Base-by-base conservation (phyloP, 1,140 invertebrate genomes). In the Steinernema feltiae region DNA sequence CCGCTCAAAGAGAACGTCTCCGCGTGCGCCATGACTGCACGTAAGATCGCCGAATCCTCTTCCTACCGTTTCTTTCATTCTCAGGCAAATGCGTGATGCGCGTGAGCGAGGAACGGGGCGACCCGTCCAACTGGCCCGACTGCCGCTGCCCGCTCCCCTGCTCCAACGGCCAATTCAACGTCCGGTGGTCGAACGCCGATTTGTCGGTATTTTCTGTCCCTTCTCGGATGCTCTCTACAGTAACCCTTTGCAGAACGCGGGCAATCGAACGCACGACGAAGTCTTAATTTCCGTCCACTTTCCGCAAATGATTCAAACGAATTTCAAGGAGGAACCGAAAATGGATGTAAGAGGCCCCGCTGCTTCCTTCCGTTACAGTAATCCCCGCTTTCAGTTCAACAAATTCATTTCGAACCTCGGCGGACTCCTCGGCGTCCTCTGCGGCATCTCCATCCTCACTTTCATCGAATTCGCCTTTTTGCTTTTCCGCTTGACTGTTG, bases 141-240 rank as follows among this genome's bases (percentile, higher is more conserved):
- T 78, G 77, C 31, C 27, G 18, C 35, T 78, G 76, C 29, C 76
- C 76, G 1, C 48, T 78, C 15, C 74, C 76, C 0, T 78, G 76
- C 27, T 77, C 76, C 17, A 71, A 77, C 24, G 24, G 12, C 12
- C 53, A 63, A 27, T 63, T n/a, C 24, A n/a, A 7, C 2, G 53
- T 27, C 24, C 53, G 24, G 24, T 15, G 15, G 53, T n/a, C 53
- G 24, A 15, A 27, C 24, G 15, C 53, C 24, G 24, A 27, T 27
- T 63, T 63, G 27, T 0, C 53, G 31, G 0, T 46, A 74, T 30
- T 69, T 31, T 0, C 18, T n/a, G n/a, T n/a, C 31, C n/a, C 30
- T 46, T n/a, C n/a, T n/a, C n/a, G n/a, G n/a, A n/a, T n/a, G n/a
- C n/a, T n/a, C n/a, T n/a, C n/a, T n/a, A n/a, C n/a, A n/a, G n/a